Evolutionary conservation across 2,888 invertebrate genomes (phyloP).

Genomic region (Microctonus hyperodae): DNA sequence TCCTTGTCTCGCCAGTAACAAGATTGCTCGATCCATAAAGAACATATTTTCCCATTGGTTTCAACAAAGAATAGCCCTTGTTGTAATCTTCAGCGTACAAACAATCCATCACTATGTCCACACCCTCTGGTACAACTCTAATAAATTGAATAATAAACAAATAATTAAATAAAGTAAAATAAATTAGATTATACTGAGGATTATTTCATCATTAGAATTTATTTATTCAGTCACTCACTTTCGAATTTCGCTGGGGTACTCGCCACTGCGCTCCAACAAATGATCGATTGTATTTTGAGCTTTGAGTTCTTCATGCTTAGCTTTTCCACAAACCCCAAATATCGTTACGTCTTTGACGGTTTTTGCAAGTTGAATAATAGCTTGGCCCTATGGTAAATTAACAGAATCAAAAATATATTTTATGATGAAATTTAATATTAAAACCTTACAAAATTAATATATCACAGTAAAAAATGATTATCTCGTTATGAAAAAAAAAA

Average conservation of each 20-base stretch:
- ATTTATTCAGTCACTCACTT: conserved; percentile 69
- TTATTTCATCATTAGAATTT: background rate
- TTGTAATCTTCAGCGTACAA: conserved; percentile 90
- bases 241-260: conserved; percentile 84
- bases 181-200: too few relatives aligned
- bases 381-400: conserved; percentile 74
- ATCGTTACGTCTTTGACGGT: conserved; percentile 82
- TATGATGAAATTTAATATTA: too few relatives aligned
- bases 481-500: background rate
- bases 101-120: conserved; percentile 87
- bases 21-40: conserved; percentile 88
- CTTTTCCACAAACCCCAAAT: conserved; percentile 85
- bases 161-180: background rate
- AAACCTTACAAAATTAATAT: too few relatives aligned
- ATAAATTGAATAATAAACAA: background rate
- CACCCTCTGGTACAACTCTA: conserved; percentile 78
- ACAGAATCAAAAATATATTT: conserved; percentile 27
- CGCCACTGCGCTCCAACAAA: conserved; percentile 80
- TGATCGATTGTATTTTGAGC: conserved; percentile 75
- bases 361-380: conserved; percentile 81
- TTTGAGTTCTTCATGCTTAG: conserved; percentile 85
- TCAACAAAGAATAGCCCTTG: conserved; percentile 81
- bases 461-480: too few relatives aligned
- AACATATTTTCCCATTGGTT: conserved; percentile 89
- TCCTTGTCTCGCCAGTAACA: conserved; percentile 90